Evolutionary conservation across 2,888 invertebrate species (phyloP), one percentile per base, ranked within the genome.

Genomic region (Protonemura montana): DNA sequence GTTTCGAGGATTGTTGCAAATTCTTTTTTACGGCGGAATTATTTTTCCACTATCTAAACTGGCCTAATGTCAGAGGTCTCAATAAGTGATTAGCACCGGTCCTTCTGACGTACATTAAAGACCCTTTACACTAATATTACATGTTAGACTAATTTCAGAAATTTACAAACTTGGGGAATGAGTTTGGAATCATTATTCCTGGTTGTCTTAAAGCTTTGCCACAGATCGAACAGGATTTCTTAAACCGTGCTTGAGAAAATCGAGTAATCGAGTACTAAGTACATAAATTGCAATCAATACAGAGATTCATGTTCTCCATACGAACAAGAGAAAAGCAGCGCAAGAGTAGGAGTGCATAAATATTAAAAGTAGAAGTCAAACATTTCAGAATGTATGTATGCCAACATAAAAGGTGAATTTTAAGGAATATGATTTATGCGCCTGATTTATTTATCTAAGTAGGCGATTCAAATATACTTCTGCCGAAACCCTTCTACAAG

Each of bases 171-270:
- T 59, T 21, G 59, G 59, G 59, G 21, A 59, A 59, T 59, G 59
- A 21, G 21, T 21, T 59, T 59, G 59, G 59, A 59, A 59, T 59
- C 21, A 59, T 59, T 59, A 59, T 59, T 21, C 59, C 59, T 59
- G 59, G 59, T 59, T 59, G 59, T 59, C 59, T 59, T 59, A 59
- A 59, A 59, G 59, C 59, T 59, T 59, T 59, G 59, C 59, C 59
- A 59, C 59, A 59, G 59, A 59, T 59, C 59, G 59, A 59, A 59
- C 78, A 78, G 78, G 78, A 78, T 78, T 78, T 78, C 78, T 27
- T 78, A 21, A 27, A 78, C 78, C 78, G 78, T 78, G 78, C 78
- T 78, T 78, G 78, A 26, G 78, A 59, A 59, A 59, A 59, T 59
- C 59, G 59, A 59, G 21, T 59, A 59, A 59, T 59, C 59, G 59